A percentile compares a stretch with the other conserved stretches of the same genome.
phyloP scores from a whole-genome alignment of 2,113 vertebrate genomes.

The Sphaerodactylus townsendi region DNA sequence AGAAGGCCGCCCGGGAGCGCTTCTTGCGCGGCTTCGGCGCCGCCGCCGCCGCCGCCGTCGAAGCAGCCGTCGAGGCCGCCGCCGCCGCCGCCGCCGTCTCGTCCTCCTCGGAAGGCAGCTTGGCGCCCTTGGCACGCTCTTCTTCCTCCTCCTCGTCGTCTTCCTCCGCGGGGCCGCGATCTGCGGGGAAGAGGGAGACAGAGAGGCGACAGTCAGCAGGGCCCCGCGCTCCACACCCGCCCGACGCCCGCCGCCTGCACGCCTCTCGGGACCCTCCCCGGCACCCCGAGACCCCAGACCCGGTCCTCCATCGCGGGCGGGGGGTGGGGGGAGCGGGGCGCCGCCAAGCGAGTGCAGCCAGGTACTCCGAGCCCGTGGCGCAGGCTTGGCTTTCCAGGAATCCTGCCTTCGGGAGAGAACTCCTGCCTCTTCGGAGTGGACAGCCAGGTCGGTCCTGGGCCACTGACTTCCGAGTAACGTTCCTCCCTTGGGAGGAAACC shows the following conservation, averaged over 20 bases:
- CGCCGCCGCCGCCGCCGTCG: conserved; percentile 60
- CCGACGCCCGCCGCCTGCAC: not conserved
- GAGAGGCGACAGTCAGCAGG: conserved; percentile 45
- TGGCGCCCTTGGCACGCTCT: not conserved
- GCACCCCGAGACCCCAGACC: no score
- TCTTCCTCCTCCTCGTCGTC: not conserved
- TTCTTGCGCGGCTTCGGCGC: conserved; percentile 93
- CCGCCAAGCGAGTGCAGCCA: no score
- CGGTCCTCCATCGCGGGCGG: no score
- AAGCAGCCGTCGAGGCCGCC: conserved; percentile 65
- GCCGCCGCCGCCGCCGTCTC: not conserved
- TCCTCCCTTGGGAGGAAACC: not conserved
- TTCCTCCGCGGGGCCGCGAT: conserved; percentile 74
- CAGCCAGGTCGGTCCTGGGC: not conserved
- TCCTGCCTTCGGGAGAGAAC: not conserved
- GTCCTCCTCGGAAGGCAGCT: not conserved
- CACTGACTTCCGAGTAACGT: not conserved
- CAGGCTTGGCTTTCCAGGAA: no score
- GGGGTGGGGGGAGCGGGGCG: no score
- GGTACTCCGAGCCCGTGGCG: no score
- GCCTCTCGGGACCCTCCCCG: not conserved
- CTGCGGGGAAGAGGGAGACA: conserved; percentile 60
- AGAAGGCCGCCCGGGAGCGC: conserved; percentile 96
- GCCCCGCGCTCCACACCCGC: not conserved
- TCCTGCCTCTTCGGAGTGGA: not conserved